Evolutionary conservation across 1,140 invertebrate species (phyloP), one percentile per base, ranked within the genome.

Genomic region (Drosophila pallidifrons): DNA sequence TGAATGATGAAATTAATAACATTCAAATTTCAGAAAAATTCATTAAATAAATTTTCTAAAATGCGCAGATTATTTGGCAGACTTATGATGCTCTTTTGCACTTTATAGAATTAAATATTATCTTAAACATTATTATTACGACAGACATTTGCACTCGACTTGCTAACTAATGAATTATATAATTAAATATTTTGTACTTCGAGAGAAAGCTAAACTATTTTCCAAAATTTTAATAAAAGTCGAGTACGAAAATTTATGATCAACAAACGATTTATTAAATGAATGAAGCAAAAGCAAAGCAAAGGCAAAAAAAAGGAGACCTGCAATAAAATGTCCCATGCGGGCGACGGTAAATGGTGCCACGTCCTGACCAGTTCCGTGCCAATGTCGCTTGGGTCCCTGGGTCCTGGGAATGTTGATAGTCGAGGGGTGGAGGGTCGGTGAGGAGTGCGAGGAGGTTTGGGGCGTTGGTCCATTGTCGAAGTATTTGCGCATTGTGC

Each of bases 401-500:
- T 32, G 49, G 32, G 15, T n/a, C 43, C 20, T 25, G 20, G 20
- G 20, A 25, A 25, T 25, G 20, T 25, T 25, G 20, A 25, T 49
- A 35, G 49, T 35, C 10, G 1, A 16, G 45, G 43, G 60, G 28
- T 20, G 15, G 47, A 47, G 38, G 5, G 28, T n/a, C 32, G 57
- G 47, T 15, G 13, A 11, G 43, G 51, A 49, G 49, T 47, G 51
- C 8, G 28, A 28, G 38, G 11, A 15, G 25, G 47, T 5, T 46
- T n/a, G 66, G 52, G 57, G 65, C 65, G 72, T 74, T 70, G 82
- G 76, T 79, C 80, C 83, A 88, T 80, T 89, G 83, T 87, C 72
- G 66, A 80, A 59, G 83, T 89, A 89, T 87, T 88, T 87, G 81
- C 83, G 85, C 83, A 88, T 89, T 89, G 85, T 88, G 85, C 85